A percentile compares a stretch with the other conserved stretches of the same genome.
Conservation (phyloP, 2,888 invertebrate species). For the Pteria penguin region DNA sequence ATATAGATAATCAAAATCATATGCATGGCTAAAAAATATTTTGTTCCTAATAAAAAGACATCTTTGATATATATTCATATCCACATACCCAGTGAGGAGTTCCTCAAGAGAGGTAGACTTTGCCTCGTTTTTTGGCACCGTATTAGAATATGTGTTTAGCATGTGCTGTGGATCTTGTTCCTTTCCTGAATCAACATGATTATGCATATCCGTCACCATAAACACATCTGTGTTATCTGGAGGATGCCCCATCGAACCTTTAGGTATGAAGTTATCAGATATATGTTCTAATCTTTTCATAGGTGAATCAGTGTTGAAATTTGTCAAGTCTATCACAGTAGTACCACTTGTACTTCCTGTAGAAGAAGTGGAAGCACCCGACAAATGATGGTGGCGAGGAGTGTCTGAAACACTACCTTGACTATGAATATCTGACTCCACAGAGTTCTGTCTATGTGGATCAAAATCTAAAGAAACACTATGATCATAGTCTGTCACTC, state of each 20-base stretch:
- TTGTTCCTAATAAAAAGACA: too few relatives aligned
- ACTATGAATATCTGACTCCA: constrained; percentile 41
- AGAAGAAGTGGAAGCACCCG: constrained; percentile 32
- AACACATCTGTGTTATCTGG: constrained; percentile 58
- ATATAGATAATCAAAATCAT: too few relatives aligned
- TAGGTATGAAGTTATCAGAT: constrained; percentile 63
- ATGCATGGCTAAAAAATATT: too few relatives aligned
- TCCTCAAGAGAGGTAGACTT: constrained; percentile 77
- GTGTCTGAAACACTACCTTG: background rate
- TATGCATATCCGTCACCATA: constrained; percentile 42
- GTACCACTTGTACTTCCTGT: constrained; percentile 37
- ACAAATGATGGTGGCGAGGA: constrained; percentile 13
- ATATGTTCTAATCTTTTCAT: constrained; percentile 68
- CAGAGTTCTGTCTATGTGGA: background rate
- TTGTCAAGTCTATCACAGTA: constrained; percentile 72
- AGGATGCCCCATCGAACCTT: constrained; percentile 55
- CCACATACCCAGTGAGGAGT: constrained; percentile 53
- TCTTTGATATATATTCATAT: too few relatives aligned
- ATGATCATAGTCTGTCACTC: constrained; percentile 61
- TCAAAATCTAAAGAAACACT: constrained; percentile 52
- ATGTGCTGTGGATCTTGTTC: constrained; percentile 37
- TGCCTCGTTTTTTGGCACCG: constrained; percentile 75
- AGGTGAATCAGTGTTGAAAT: constrained; percentile 62
- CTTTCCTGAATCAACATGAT: constrained; percentile 37
- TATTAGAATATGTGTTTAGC: constrained; percentile 15